A percentile compares a stretch with the other conserved stretches of the same genome.
Evolutionary conservation across 2,113 vertebrate genomes (phyloP).

Genomic region (Cyanoliseus patagonus): DNA sequence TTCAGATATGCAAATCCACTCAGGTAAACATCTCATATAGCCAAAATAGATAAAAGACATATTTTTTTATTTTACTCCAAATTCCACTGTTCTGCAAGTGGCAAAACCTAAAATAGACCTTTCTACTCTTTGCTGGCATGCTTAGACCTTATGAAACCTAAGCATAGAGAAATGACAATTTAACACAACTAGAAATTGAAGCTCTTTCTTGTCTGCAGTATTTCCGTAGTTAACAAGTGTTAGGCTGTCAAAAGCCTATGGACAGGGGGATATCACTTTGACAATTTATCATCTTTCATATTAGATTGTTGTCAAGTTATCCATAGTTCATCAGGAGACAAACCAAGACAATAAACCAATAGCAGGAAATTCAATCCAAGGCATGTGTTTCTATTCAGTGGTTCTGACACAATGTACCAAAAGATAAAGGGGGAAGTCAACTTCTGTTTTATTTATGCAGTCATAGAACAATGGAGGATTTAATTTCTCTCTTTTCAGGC

Average conservation of each 20-base stretch:
- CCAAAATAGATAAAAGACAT: background rate
- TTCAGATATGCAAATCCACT: background rate
- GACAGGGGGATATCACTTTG: background rate
- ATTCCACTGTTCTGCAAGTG: background rate
- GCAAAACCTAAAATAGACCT: background rate
- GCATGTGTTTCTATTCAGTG: background rate
- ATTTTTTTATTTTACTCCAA: background rate
- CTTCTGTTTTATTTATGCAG: constrained; percentile 70
- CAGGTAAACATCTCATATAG: background rate
- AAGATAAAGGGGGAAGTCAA: constrained; percentile 50
- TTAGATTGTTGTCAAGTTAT: constrained; percentile 46
- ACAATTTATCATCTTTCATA: constrained; percentile 44
- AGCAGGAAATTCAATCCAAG: constrained; percentile 66
- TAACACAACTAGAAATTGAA: background rate
- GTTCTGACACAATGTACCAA: constrained; percentile 51
- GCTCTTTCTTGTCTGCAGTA: background rate
- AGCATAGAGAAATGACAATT: background rate
- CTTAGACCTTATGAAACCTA: background rate
- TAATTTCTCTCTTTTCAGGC: constrained; percentile 60
- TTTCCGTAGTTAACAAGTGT: constrained; percentile 6
- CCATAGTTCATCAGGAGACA: constrained; percentile 57
- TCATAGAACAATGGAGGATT: constrained; percentile 54
- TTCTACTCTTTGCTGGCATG: background rate
- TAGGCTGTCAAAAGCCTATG: background rate
- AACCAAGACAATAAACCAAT: constrained; percentile 55